Base-by-base conservation (phyloP, 2,888 invertebrate genomes). In the Zele albiditarsus region DNA sequence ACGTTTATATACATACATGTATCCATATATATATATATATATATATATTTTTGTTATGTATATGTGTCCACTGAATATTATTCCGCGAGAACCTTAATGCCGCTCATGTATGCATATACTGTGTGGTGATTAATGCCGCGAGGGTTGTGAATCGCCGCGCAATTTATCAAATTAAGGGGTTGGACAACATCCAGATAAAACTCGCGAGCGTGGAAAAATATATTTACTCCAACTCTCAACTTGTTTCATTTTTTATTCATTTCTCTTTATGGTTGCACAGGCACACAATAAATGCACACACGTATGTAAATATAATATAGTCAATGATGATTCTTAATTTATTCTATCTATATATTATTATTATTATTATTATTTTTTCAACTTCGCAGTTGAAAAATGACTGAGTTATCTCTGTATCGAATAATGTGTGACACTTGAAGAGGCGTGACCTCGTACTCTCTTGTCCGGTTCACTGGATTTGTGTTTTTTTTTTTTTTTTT, bases 121-220 rank as follows among this genome's bases (percentile, higher is more conserved):
- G 82, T 81, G 77, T 78, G 75, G 84, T 89, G 89, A 89, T 89
- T 89, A 89, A 89, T 89, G 87, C 82, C 81, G 79, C 77, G 75
- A 77, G 87, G 87, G 86, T 87, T 83, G 82, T 85, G 60, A 87
- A 88, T 88, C 88, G 84, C 82, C 83, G 82, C 88, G 86, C 89
- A 86, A 89, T 89, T 89, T 88, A 89, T 89, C 89, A 89, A 89
- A 89, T 89, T 88, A 89, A 88, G 86, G 88, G 88, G 53, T 79
- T 87, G 87, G 87, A 84, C 33, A 84, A 82, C 80, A 83, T 53
- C 84, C 82, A 88, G 88, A 89, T 88, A 86, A 89, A 88, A 88
- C 82, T 84, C 88, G 85, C 77, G 83, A 79, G 81, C 81, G 83
- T 84, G 87, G 86, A 88, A 88, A 88, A 87, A 71, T 49, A 66